Conservation (phyloP, 1,140 invertebrate genomes). For the Melitaea cinxia region DNA sequence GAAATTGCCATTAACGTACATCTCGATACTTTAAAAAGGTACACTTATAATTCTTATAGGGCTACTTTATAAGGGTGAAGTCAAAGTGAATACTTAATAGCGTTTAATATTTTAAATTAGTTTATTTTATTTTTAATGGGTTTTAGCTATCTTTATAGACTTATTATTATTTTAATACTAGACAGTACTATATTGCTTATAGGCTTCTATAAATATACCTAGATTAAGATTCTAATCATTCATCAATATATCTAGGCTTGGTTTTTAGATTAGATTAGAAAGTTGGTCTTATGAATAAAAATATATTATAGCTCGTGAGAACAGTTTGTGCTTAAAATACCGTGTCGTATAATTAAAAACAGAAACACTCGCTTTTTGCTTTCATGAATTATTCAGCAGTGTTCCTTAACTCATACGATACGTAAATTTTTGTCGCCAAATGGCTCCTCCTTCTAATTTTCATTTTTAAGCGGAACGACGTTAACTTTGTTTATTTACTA, state of each 20-base stretch:
- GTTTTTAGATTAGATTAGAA: not conserved
- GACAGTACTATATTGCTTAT: no score
- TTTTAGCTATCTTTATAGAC: not conserved
- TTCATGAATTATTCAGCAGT: slow-evolving; percentile 79
- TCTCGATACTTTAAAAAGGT: slow-evolving; percentile 95
- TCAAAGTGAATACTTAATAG: not conserved
- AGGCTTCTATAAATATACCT: no score
- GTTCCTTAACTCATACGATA: slow-evolving; percentile 75
- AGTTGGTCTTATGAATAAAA: slow-evolving; percentile 40
- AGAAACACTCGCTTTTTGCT: slow-evolving; percentile 78
- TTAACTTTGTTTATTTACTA: slow-evolving; percentile 7
- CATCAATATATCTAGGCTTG: no score
- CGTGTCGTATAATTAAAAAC: slow-evolving; percentile 80
- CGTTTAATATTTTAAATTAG: not conserved
- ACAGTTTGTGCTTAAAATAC: slow-evolving; percentile 74
- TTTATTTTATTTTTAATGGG: not conserved
- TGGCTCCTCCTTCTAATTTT: slow-evolving; percentile 54
- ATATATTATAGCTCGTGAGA: slow-evolving; percentile 35
- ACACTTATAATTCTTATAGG: slow-evolving; percentile 14
- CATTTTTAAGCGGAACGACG: slow-evolving; percentile 52
- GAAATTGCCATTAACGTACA: slow-evolving; percentile 99
- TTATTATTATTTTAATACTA: no score
- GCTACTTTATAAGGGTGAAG: not conserved
- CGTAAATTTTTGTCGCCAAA: slow-evolving; percentile 73
- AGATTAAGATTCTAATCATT: no score